Base-by-base conservation (phyloP, 2,888 invertebrate genomes). In the Drepanosiphum platanoidis region DNA sequence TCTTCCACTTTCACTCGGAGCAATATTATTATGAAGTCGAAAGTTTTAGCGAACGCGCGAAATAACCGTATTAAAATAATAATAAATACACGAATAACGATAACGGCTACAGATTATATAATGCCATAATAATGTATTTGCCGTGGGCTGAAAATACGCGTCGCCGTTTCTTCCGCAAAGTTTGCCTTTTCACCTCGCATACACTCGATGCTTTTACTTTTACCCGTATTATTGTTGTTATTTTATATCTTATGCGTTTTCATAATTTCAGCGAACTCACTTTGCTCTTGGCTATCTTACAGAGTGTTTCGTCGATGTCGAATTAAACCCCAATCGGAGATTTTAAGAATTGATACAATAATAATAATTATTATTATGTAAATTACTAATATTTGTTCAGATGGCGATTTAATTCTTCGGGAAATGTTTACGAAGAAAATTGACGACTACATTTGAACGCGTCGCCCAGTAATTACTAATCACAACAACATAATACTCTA, bases 21-120 rank as follows among this genome's bases (percentile, higher is more conserved):
- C 75, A 84, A 84, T n/a, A n/a, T n/a, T n/a, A n/a, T 84, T 84
- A 84, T 84, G 58, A 84, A 75, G 52, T 77, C 77, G 1, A n/a
- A 58, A 84, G 68, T 84, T 84, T 77, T 77, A 71, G 75, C 22
- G 75, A 77, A 84, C 70, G 52, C 78, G 64, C 66, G 83, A 74
- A 83, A 75, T 75, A 80, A 80, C 52, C 58, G 36, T 70, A 46
- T 79, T 68, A 39, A 39, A 71, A 46, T 32, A 64, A 39, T 80
- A 30, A 52, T 46, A 46, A 11, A 18, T 13, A 22, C 64, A 42
- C 1, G 27, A 32, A 66, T 15, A 9, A 72, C 15, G 46, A 27
- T 36, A 42, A 72, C 34, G 64, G 66, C 58, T 36, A 36, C 52
- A 75, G 84, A 84, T 84, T 84, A 84, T 84, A 84, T 84, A 84